Evolutionary conservation across 2,888 invertebrate species (phyloP).

Genomic region (Drosophila nr. perissopoda): DNA sequence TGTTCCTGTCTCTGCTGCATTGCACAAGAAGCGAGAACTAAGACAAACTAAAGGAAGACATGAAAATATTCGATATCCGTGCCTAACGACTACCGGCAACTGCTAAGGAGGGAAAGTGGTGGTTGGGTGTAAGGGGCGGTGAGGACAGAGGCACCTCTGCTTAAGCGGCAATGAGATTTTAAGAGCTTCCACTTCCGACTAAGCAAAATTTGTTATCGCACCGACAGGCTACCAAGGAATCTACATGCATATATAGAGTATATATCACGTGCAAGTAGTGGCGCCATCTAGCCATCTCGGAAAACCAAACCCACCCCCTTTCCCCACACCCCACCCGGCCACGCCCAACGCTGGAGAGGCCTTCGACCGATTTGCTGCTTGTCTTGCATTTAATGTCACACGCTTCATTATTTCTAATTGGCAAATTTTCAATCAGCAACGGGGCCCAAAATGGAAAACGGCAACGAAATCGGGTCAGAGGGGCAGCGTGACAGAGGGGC

Average conservation of each 20-base stretch:
- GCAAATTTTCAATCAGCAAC: constrained; percentile 78
- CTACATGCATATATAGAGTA: constrained; percentile 23
- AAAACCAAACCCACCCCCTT: not conserved
- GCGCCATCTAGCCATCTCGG: constrained; percentile 22
- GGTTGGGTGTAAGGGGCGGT: not conserved
- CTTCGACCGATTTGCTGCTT: constrained; percentile 72
- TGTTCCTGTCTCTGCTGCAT: constrained; percentile 31
- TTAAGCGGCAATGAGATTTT: constrained; percentile 73
- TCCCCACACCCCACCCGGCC: not conserved
- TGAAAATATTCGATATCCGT: constrained; percentile 80
- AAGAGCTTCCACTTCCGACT: constrained; percentile 79
- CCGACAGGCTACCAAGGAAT: constrained; percentile 50
- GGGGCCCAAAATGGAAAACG: constrained; percentile 24
- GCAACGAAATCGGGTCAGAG: constrained; percentile 1
- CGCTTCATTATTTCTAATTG: constrained; percentile 80
- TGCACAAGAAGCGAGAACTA: constrained; percentile 51
- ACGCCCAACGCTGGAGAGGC: constrained; percentile 31
- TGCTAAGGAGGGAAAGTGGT: not conserved
- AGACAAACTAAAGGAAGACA: constrained; percentile 82
- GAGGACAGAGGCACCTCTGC: constrained; percentile 15
- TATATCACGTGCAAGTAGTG: constrained; percentile 48
- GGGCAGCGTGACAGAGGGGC: not conserved
- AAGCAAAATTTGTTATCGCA: constrained; percentile 76
- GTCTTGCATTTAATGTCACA: constrained; percentile 81
- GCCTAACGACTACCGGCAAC: constrained; percentile 71